Evolutionary conservation across 1,140 invertebrate genomes (phyloP).

Genomic region (Rhagoletis pomonella): DNA sequence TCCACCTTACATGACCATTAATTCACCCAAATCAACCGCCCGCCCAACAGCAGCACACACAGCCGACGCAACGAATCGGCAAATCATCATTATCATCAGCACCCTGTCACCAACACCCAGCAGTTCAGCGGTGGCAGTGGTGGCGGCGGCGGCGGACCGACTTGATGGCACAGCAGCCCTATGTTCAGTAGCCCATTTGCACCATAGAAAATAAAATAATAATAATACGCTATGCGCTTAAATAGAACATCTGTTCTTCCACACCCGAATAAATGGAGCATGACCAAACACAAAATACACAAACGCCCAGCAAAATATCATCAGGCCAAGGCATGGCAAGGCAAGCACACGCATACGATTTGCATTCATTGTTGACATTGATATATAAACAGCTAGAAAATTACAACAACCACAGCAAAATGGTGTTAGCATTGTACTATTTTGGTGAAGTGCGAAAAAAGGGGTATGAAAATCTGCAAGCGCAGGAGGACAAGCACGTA

Average conservation of each 20-base stretch:
- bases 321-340: constrained; percentile 12
- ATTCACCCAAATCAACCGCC: constrained; percentile 73
- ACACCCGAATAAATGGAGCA: constrained; percentile 74
- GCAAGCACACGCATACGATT: background rate
- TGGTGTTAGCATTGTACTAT: background rate
- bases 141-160: background rate
- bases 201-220: constrained; percentile 62
- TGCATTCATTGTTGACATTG: constrained; percentile 63
- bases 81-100: constrained; percentile 62
- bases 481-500: constrained; percentile 22
- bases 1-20: constrained; percentile 74
- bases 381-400: constrained; percentile 49
- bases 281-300: constrained; percentile 74
- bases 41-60: constrained; percentile 55
- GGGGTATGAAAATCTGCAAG: constrained; percentile 27
- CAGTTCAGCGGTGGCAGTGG: background rate
- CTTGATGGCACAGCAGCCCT: constrained; percentile 7
- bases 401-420: constrained; percentile 53
- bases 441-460: constrained; percentile 60
- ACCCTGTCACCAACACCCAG: background rate
- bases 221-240: constrained; percentile 74
- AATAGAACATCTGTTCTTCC: constrained; percentile 74
- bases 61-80: constrained; percentile 56
- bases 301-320: constrained; percentile 53
- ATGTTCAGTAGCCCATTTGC: background rate